These are phyloP conservation scores for Enteromius anoplus DNA, from an alignment of 2,797 vertebrate genomes.

Conservation along the genomic window DNA sequence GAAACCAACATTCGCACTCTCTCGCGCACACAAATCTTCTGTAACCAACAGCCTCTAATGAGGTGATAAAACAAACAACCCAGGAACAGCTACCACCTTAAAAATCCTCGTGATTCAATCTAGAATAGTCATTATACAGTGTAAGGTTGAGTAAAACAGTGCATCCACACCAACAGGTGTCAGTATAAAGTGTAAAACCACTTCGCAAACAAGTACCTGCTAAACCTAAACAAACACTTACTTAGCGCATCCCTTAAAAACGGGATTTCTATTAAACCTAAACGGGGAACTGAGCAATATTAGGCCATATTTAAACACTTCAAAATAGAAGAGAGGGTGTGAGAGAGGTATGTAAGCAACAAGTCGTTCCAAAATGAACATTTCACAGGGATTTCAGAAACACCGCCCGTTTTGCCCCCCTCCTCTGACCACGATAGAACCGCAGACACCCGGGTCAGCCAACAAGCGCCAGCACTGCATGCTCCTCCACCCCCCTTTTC, in stretches of 20 bases:
- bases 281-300: constrained; percentile 42
- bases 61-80: background rate
- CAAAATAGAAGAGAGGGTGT: constrained; percentile 58
- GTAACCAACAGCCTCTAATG: background rate
- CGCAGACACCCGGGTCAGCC: constrained; percentile 64
- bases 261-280: background rate
- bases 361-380: constrained; percentile 67
- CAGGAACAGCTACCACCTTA: background rate
- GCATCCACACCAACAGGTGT: constrained; percentile 35
- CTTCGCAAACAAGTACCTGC: background rate
- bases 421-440: constrained; percentile 61
- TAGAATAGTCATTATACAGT: background rate
- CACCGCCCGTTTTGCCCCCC: constrained; percentile 47
- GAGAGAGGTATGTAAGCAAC: constrained; percentile 66
- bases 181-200: constrained; percentile 7
- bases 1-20: background rate
- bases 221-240: constrained; percentile 17
- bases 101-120: background rate
- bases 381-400: constrained; percentile 64
- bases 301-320: constrained; percentile 55
- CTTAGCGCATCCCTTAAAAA: background rate
- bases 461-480: constrained; percentile 49
- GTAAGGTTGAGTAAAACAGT: background rate
- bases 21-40: background rate
- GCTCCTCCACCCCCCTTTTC: constrained; percentile 46